Percentiles rank a stretch among this genome's conserved stretches.
Conservation (phyloP, 2,797 vertebrate species). For the Enteromius thamalakanensis region DNA sequence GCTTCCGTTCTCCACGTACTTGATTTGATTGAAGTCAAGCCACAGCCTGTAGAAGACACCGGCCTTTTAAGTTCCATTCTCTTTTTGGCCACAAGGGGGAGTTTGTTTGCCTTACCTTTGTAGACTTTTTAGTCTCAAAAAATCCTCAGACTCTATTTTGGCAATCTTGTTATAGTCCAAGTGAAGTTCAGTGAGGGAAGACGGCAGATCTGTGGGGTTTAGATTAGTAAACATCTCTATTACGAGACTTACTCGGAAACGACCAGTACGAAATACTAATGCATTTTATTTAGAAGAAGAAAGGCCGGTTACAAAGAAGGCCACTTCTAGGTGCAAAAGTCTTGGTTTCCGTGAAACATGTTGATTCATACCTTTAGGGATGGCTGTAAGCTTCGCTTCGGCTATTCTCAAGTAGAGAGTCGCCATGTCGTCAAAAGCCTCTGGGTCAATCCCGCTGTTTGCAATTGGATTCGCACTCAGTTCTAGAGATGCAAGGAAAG, state of each 20-base stretch:
- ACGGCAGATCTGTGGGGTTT: slow-evolving; percentile 77
- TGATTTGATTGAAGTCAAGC: slow-evolving; percentile 92
- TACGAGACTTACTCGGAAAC: not conserved
- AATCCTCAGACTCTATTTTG: slow-evolving; percentile 91
- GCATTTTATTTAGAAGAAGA: not conserved
- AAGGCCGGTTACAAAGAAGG: not conserved
- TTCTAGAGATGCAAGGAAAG: slow-evolving; percentile 75
- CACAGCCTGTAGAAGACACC: slow-evolving; percentile 82
- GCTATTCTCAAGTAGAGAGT: slow-evolving; percentile 91
- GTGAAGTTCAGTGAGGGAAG: slow-evolving; percentile 89
- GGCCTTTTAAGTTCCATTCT: not conserved
- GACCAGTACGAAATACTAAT: too few species aligned
- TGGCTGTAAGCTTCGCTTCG: slow-evolving; percentile 88
- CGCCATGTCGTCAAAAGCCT: slow-evolving; percentile 90
- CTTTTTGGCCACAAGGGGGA: not conserved
- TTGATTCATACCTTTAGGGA: slow-evolving; percentile 88
- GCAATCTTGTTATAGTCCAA: slow-evolving; percentile 95
- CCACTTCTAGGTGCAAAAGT: not conserved
- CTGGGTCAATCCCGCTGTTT: slow-evolving; percentile 88
- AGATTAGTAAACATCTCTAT: not conserved
- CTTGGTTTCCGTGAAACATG: not conserved
- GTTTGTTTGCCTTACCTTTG: slow-evolving; percentile 79
- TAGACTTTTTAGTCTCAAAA: slow-evolving; percentile 90
- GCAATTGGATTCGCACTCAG: slow-evolving; percentile 94
- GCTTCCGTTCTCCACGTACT: slow-evolving; percentile 93